Conservation (phyloP, 2,888 invertebrate genomes). For the Clanis bilineata region DNA sequence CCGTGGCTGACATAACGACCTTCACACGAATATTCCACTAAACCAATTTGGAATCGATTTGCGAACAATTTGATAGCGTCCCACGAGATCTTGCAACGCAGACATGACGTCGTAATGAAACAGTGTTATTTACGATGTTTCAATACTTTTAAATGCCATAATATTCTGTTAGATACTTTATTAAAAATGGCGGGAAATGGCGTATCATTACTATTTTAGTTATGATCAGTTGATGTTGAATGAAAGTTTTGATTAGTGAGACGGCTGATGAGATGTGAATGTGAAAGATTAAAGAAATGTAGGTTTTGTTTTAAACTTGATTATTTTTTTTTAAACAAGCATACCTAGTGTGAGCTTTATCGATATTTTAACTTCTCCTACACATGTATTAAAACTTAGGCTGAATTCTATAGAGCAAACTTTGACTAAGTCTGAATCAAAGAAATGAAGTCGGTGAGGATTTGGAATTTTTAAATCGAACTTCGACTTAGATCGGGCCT, state of each 20-base stretch:
- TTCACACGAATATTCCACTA: background rate
- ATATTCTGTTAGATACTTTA: background rate
- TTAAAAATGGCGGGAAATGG: background rate
- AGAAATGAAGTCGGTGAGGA: too few species aligned
- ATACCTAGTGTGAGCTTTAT: too few species aligned
- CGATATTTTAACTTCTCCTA: too few species aligned
- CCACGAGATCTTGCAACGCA: background rate
- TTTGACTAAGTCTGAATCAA: too few species aligned
- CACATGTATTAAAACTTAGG: too few species aligned
- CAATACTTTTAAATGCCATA: background rate
- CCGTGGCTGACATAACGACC: background rate
- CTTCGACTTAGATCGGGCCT: too few species aligned
- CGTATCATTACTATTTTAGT: background rate
- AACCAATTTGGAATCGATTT: slow-evolving; percentile 2
- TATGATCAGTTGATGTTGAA: too few species aligned
- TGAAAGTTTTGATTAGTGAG: background rate
- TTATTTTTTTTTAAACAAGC: too few species aligned
- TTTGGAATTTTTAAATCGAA: too few species aligned
- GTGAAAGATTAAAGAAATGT: background rate
- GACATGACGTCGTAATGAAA: background rate
- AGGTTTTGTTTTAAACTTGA: too few species aligned
- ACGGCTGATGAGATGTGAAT: background rate
- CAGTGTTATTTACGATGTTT: background rate
- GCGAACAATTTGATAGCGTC: slow-evolving; percentile 1
- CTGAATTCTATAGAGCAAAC: too few species aligned